Evolutionary conservation across 2,888 invertebrate genomes (phyloP).

Genomic region (Atrina japonica): DNA sequence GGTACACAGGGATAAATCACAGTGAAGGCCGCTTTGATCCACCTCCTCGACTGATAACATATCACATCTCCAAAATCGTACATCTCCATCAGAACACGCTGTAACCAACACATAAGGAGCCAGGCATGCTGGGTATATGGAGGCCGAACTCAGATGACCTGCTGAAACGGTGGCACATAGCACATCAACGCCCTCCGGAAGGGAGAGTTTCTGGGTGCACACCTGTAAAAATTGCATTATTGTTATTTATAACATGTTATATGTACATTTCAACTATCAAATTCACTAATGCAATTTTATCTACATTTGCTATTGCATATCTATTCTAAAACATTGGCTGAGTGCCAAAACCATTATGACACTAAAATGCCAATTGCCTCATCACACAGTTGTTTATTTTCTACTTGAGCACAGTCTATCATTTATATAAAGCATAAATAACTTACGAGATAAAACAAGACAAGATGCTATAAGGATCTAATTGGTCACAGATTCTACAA

Average conservation of each 20-base stretch:
- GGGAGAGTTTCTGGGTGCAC: conserved; percentile 91
- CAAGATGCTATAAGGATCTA: too few species aligned
- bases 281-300: too few species aligned
- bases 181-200: conserved; percentile 95
- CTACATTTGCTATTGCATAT: too few species aligned
- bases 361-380: too few species aligned
- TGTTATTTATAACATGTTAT: too few species aligned
- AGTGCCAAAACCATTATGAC: too few species aligned
- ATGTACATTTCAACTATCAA: background rate
- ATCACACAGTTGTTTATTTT: too few species aligned
- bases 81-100: conserved; percentile 95
- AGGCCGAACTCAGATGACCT: conserved; percentile 97
- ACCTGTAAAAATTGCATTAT: conserved; percentile 84
- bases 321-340: background rate
- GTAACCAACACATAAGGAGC: conserved; percentile 98
- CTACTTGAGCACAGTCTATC: too few species aligned
- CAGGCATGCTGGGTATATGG: conserved; percentile 99
- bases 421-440: too few species aligned
- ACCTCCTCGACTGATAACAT: conserved; percentile 38
- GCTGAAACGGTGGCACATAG: conserved; percentile 97
- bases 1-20: conserved; percentile 45
- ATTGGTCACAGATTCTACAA: too few species aligned
- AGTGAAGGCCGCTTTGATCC: background rate
- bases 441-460: too few species aligned
- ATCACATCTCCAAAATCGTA: conserved; percentile 78